Conservation (phyloP, 2,888 invertebrate species). For the Drosophila paranaensis region DNA sequence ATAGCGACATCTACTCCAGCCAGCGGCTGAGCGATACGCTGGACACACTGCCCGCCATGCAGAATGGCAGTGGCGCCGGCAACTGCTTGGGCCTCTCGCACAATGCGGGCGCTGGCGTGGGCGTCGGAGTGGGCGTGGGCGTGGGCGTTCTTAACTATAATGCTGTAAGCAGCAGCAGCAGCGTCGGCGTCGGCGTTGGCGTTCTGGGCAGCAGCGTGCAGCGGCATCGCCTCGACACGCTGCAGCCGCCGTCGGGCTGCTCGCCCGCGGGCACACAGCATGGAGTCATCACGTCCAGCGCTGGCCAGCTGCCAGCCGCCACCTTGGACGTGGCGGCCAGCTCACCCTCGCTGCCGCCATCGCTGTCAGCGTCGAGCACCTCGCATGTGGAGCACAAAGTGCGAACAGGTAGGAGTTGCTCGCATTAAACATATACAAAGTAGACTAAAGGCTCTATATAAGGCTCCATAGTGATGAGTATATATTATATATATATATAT, state of each 20-base stretch:
- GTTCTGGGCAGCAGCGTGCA: conserved; percentile 79
- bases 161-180: conserved; percentile 81
- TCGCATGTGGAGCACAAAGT: conserved; percentile 78
- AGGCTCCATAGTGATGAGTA: no score
- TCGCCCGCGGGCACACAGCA: conserved; percentile 81
- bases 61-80: conserved; percentile 74
- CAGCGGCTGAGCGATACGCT: conserved; percentile 83
- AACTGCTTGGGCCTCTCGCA: conserved; percentile 83
- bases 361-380: conserved; percentile 60
- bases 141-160: conserved; percentile 62
- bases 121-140: conserved; percentile 53
- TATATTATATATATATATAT: no score
- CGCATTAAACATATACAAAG: neutral
- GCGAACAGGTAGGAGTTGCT: conserved; percentile 56
- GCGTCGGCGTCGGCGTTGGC: conserved; percentile 69
- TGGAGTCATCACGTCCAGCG: conserved; percentile 82
- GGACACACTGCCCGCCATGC: conserved; percentile 81
- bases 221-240: conserved; percentile 83
- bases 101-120: conserved; percentile 69
- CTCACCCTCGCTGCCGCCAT: conserved; percentile 54
- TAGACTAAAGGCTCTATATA: no score
- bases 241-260: conserved; percentile 82
- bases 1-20: conserved; percentile 84
- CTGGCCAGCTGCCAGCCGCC: conserved; percentile 58
- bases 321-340: conserved; percentile 58